Percentiles rank a stretch among this genome's conserved stretches.
Evolutionary conservation across 2,888 invertebrate species (phyloP).

Genomic region (Alcis repandata): DNA sequence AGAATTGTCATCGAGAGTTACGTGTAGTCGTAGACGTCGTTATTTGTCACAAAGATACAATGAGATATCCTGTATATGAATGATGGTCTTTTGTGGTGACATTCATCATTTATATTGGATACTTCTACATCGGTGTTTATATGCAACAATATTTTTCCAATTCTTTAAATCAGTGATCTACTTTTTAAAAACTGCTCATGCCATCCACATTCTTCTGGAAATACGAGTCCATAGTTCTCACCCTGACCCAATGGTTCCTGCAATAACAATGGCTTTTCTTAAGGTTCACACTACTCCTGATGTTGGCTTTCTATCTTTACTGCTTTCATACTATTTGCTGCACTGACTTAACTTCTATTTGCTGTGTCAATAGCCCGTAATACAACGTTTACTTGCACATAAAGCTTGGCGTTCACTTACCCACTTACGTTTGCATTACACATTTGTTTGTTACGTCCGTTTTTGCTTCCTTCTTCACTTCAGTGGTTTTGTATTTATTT

Average conservation of each 20-base stretch:
- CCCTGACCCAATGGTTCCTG: too few relatives aligned
- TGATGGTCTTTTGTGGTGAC: constrained; percentile 65
- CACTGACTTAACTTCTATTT: constrained; percentile 36
- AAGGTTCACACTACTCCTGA: constrained; percentile 18
- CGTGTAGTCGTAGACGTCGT: constrained; percentile 53
- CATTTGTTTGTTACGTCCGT: constrained; percentile 22
- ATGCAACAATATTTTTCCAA: constrained; percentile 20
- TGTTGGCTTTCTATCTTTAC: constrained; percentile 37
- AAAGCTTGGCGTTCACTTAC: constrained; percentile 30
- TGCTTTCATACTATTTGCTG: constrained; percentile 33
- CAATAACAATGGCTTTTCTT: neutral
- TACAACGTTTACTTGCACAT: constrained; percentile 33
- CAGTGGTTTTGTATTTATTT: constrained; percentile 21
- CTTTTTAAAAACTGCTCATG: too few relatives aligned
- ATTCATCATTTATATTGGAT: constrained; percentile 50
- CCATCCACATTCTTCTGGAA: too few relatives aligned
- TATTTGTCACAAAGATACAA: constrained; percentile 76
- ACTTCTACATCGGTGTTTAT: constrained; percentile 42
- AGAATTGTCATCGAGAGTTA: constrained; percentile 56
- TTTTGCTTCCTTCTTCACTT: constrained; percentile 26
- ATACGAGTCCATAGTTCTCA: neutral
- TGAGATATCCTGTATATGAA: constrained; percentile 68
- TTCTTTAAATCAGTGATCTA: too few relatives aligned
- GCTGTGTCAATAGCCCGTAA: constrained; percentile 32
- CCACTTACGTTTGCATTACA: constrained; percentile 21